Base-by-base conservation (phyloP, 2,797 vertebrate species). In the Alfaro cultratus region DNA sequence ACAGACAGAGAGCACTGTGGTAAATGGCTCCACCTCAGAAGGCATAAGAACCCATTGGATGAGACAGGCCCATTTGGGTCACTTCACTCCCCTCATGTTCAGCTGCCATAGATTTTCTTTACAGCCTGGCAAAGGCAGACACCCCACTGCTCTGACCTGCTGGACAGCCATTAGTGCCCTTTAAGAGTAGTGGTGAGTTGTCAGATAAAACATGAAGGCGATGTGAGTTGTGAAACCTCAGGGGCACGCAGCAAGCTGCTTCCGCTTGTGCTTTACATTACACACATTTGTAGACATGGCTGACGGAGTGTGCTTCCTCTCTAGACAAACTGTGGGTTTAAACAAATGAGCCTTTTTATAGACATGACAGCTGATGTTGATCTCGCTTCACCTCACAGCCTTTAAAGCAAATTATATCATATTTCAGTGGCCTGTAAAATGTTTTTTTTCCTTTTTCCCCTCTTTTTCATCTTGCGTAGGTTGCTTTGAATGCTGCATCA, bases 401-500 rank as follows among this genome's bases (percentile, higher is more conserved):
- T 73, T 79, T 55, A 68, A 74, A 77, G 53, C 39, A 15, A 57
- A 29, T 55, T 26, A 41, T 21, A 9, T 71, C 10, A 45, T 71
- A 11, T 39, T 71, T 26, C 10, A 72, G 21, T 46, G 34, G 23
- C 15, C 26, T 21, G 1, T 55, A 29, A 53, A 34, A 51, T 16
- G 7, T 72, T 23, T 9, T 9, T 51, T 26, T 53, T 47, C 10
- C 68, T 23, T 8, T 8, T 5, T 13, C 0, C 1, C 5, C 1
- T 73, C 1, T 45, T 2, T 36, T 68, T 46, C 46, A 51, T 68
- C 49, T 36, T 36, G 0, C 26, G 9, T 78, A 99, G 99, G 99
- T 96, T 99, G 98, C 95, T 98, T 99, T 82, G 98, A 99, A 94
- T 99, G 99, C 96, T 99, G 99, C 95, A 99, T 99, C 95, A 99